phyloP scores from a whole-genome alignment of 2,113 vertebrate genomes.

The Mesocricetus auratus region DNA sequence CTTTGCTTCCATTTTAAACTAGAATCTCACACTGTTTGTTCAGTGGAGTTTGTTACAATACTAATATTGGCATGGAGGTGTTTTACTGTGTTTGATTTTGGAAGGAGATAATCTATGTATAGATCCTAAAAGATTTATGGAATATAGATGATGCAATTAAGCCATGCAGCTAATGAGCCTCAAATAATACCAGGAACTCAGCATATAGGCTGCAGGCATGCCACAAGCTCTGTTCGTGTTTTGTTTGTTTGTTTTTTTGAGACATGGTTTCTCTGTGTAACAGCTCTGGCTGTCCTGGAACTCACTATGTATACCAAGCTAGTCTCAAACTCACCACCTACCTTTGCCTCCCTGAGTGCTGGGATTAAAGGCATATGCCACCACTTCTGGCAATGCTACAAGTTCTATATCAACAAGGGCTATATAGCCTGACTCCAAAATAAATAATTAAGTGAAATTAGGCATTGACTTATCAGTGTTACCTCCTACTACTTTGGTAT shows the following conservation, averaged over 20 bases:
- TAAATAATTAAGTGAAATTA: not conserved
- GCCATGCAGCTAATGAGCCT: not conserved
- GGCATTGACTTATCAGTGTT: slow-evolving; percentile 11
- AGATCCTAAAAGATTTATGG: not conserved
- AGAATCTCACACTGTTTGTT: not conserved
- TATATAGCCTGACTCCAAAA: not conserved
- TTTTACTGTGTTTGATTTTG: not conserved
- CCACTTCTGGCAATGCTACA: not conserved
- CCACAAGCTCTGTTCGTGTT: no score
- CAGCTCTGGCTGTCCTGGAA: no score
- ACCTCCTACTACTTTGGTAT: not conserved
- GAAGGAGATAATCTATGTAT: slow-evolving; percentile 45
- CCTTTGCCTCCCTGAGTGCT: no score
- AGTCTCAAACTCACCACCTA: no score
- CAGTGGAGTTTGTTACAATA: slow-evolving; percentile 27
- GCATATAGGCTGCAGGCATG: not conserved
- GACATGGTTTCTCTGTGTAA: no score
- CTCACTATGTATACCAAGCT: no score
- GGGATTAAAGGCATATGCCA: no score
- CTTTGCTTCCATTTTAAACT: slow-evolving; percentile 22
- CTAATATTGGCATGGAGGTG: not conserved
- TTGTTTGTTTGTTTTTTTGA: no score
- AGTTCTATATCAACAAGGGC: not conserved
- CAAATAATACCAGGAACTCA: no score
- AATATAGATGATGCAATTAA: not conserved